Evolutionary conservation across 1,140 invertebrate species (phyloP).

Genomic region (Tetragonula clypearis): DNA sequence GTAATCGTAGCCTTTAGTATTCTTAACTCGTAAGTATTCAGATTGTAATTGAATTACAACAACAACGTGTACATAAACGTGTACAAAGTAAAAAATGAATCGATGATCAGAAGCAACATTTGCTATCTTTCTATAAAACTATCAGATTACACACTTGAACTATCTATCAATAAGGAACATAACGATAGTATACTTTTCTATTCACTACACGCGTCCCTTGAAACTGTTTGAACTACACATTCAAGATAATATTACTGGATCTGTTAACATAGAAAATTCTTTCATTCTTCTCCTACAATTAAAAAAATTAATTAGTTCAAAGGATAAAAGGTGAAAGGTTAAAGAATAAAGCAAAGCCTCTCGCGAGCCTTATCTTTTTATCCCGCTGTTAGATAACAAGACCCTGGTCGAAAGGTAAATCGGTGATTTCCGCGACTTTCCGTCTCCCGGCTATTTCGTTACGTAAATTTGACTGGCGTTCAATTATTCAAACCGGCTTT

Average conservation of each 20-base stretch:
- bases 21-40: neutral
- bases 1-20: neutral
- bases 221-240: no score
- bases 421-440: constrained; percentile 55
- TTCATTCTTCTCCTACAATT: no score
- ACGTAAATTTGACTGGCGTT: constrained; percentile 63
- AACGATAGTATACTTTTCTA: no score
- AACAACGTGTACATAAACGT: neutral
- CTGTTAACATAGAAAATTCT: no score
- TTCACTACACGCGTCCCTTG: no score
- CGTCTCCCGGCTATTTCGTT: constrained; percentile 53
- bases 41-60: neutral
- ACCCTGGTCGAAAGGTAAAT: constrained; percentile 17
- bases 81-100: neutral
- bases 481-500: constrained; percentile 62
- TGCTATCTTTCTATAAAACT: neutral
- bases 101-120: neutral
- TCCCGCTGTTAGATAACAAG: constrained; percentile 22
- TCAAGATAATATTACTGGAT: no score
- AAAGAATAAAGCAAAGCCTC: neutral
- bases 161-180: neutral
- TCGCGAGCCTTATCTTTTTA: neutral
- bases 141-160: neutral
- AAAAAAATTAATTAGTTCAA: no score
- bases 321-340: no score